Evolutionary conservation across 2,113 vertebrate genomes (phyloP).

Genomic region (Lanius ludovicianus): DNA sequence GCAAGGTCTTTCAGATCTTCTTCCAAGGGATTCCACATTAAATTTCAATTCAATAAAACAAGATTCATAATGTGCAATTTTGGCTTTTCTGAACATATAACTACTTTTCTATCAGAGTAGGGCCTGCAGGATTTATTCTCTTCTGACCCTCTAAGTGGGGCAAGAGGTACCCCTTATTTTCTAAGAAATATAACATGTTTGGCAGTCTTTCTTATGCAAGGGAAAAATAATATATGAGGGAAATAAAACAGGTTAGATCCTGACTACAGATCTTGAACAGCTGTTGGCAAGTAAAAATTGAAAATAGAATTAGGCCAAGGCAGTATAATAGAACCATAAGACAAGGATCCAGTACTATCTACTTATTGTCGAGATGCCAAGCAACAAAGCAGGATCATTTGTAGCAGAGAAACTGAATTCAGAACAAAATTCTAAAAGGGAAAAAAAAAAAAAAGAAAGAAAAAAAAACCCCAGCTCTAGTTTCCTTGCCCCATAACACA

Average conservation of each 20-base stretch:
- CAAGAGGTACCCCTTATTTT: background rate
- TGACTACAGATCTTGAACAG: background rate
- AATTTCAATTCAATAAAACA: background rate
- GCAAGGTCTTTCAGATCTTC: background rate
- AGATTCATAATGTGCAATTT: background rate
- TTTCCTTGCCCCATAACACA: background rate
- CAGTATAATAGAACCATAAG: background rate
- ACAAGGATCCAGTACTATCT: background rate
- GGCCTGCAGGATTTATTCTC: background rate
- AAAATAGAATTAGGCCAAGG: background rate
- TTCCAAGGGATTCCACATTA: background rate
- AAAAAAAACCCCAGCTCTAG: background rate
- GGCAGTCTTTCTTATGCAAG: background rate
- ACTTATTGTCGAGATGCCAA: background rate
- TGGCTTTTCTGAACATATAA: background rate
- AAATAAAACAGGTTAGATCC: background rate
- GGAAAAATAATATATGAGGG: background rate
- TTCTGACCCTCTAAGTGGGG: background rate
- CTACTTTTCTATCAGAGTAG: background rate
- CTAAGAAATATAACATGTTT: background rate
- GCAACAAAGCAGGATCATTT: background rate
- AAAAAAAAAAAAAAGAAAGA: background rate
- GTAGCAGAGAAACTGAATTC: background rate
- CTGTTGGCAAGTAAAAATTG: background rate
- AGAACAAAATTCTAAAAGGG: background rate